These are phyloP conservation scores for Eulemur mongoz DNA, from an alignment of 2,797 vertebrate genomes.

Conservation along the genomic window DNA sequence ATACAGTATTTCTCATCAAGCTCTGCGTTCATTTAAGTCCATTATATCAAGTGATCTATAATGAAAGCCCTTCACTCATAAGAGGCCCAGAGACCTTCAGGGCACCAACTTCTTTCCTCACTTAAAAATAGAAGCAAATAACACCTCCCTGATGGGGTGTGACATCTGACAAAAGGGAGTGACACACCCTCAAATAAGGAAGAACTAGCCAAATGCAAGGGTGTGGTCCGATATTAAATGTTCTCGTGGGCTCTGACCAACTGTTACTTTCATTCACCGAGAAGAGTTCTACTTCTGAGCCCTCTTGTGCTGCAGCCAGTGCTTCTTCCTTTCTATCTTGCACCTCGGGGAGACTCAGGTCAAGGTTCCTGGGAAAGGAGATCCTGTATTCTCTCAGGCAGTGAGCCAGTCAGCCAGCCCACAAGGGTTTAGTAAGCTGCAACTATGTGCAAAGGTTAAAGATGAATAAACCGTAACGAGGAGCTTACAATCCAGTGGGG, in stretches of 20 bases:
- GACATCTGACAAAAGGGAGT: neutral
- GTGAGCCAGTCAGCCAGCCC: neutral
- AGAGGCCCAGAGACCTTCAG: neutral
- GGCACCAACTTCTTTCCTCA: neutral
- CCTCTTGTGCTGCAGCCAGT: neutral
- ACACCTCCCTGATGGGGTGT: neutral
- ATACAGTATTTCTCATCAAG: neutral
- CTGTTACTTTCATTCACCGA: neutral
- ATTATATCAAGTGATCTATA: neutral
- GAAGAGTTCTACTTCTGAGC: neutral
- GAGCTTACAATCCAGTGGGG: neutral
- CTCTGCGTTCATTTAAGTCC: neutral
- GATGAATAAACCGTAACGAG: neutral
- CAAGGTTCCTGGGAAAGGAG: neutral
- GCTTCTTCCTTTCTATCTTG: neutral
- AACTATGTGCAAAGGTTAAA: neutral
- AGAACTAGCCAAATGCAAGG: neutral
- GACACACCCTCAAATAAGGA: neutral
- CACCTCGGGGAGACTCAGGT: neutral
- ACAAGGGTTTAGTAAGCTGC: neutral
- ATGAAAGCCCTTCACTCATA: neutral
- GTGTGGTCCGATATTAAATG: neutral
- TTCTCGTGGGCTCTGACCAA: neutral
- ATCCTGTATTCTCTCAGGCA: neutral
- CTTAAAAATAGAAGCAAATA: slow-evolving; percentile 38